These are phyloP conservation scores for Prionace glauca DNA, from an alignment of 2,797 vertebrate genomes.

Conservation along the genomic window DNA sequence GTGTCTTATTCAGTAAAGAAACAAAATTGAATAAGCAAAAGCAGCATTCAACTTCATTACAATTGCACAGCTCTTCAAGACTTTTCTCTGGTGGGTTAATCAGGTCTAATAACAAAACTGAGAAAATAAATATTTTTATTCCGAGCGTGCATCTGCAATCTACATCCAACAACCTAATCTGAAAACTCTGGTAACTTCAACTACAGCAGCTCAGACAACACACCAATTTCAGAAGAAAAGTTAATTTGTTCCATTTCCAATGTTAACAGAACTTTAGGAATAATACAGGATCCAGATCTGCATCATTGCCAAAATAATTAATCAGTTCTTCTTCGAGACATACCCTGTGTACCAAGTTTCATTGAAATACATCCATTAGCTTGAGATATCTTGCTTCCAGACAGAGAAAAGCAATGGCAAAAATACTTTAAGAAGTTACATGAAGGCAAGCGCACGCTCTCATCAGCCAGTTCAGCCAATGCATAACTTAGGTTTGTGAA, in stretches of 20 bases:
- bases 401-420: no score
- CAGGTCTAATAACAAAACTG: neutral
- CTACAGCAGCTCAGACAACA: neutral
- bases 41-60: neutral
- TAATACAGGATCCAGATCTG: neutral
- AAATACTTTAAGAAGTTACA: no score
- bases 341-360: neutral
- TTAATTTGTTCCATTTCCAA: neutral
- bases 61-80: neutral
- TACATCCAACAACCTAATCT: neutral
- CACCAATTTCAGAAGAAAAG: neutral
- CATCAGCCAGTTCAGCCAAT: no score
- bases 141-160: neutral
- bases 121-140: neutral
- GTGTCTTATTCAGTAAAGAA: neutral
- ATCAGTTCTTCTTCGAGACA: neutral
- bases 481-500: no score
- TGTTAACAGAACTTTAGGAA: no score
- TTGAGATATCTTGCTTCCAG: neutral
- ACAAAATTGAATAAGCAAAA: neutral
- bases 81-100: neutral
- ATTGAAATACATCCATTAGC: neutral
- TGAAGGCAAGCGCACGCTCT: no score
- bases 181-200: neutral
- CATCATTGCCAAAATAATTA: neutral